Base-by-base conservation (phyloP, 1,140 invertebrate species). In the Eubasilissa regina region DNA sequence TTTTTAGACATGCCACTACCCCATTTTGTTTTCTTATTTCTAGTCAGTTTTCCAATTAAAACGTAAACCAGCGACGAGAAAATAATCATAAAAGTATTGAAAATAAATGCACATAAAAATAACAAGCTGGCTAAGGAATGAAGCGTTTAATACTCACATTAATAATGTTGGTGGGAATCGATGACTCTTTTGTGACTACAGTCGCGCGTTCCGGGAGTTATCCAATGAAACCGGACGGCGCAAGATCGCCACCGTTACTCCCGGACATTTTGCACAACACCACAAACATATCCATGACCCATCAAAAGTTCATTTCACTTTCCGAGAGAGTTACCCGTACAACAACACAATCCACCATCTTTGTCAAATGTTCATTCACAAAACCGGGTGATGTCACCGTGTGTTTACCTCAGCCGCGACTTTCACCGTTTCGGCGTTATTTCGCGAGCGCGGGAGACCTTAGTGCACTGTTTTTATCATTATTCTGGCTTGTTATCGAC, bases 11-110 rank as follows among this genome's bases (percentile, higher is more conserved):
- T 48, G 45, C 8, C 13, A 15, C 70, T 73, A 73, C 70, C 51
- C 70, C 70, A 73, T 73, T 73, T 73, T 73, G 70, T 73, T 53
- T 73, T 73, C 47, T 19, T 73, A 73, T 73, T 73, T 73, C 45
- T 10, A 21, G 48, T 11, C 21, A 15, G 53, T 55, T 35, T 73
- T 25, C 70, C 10, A 35, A 55, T 25, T 15, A 53, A 73, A 55
- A 43, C 51, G 17, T 17, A 47, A 51, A 47, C 10, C n/a, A 11
- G 8, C 47, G 4, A 12, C 9, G 48, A 25, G 4, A 0, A 10
- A 73, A 73, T 19, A 15, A 43, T 55, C 55, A 53, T 10, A 47
- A 47, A 56, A 12, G n/a, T 1, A 21, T 53, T 4, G 53, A 9
- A 8, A 11, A 3, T 3, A 70, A 6, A 47, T 13, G 19, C 6